Conservation (phyloP, 2,888 invertebrate genomes). For the Oscheius sp. region DNA sequence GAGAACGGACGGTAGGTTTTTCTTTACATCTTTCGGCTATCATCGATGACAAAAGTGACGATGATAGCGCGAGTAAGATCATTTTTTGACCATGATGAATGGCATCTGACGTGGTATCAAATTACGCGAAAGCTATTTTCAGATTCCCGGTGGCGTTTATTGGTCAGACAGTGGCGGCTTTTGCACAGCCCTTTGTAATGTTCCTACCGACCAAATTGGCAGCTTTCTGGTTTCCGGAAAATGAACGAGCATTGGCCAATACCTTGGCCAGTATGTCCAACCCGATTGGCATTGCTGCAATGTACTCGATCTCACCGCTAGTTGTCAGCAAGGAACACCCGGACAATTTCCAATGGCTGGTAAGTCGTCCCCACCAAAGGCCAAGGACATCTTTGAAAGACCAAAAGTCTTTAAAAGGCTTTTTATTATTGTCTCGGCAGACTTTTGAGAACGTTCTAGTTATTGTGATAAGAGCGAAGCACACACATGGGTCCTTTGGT, state of each 20-base stretch:
- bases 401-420: no score
- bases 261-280: constrained; percentile 76
- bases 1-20: constrained; percentile 20
- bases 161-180: constrained; percentile 75
- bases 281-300: constrained; percentile 76
- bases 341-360: constrained; percentile 71
- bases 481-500: no score
- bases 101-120: no score
- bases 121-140: neutral
- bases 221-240: constrained; percentile 76
- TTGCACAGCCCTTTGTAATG: constrained; percentile 77
- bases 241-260: constrained; percentile 74
- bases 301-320: constrained; percentile 75
- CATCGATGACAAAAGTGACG: neutral
- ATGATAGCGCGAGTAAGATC: no score
- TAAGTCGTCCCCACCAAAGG: constrained; percentile 33
- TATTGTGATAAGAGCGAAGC: no score
- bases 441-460: no score
- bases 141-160: constrained; percentile 56
- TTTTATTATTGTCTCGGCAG: no score
- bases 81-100: no score
- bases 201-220: constrained; percentile 77
- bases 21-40: neutral
- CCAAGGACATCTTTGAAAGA: no score
- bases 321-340: constrained; percentile 72